phyloP scores from a whole-genome alignment of 2,888 invertebrate species.

The Gortyna flavago region DNA sequence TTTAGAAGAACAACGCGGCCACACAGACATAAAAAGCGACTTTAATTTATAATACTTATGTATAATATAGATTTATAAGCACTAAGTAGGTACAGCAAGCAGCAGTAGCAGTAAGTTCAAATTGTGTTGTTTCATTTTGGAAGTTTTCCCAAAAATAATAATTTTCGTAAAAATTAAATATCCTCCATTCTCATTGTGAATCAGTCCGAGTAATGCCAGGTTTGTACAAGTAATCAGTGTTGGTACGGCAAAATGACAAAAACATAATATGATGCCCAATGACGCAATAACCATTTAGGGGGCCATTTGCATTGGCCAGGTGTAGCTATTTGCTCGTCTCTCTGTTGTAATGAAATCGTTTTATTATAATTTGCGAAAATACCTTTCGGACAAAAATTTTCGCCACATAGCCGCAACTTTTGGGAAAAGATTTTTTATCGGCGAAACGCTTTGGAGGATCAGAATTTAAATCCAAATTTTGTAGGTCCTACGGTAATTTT shows the following conservation, averaged over 20 bases:
- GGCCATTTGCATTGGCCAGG: constrained; percentile 56
- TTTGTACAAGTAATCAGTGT: constrained; percentile 38
- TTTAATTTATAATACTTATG: too few species aligned
- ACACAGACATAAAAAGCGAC: too few species aligned
- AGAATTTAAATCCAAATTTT: neutral
- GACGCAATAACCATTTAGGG: constrained; percentile 53
- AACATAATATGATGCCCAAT: constrained; percentile 48
- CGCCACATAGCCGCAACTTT: constrained; percentile 15
- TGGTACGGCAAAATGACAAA: constrained; percentile 35
- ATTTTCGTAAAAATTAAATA: neutral
- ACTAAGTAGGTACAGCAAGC: neutral
- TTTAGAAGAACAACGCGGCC: too few species aligned
- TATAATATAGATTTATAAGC: neutral
- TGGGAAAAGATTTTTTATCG: neutral
- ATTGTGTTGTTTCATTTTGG: neutral
- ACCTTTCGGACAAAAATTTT: neutral
- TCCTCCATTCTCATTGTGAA: constrained; percentile 17
- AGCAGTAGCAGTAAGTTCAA: neutral
- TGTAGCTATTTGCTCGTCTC: constrained; percentile 41
- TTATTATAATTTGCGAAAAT: constrained; percentile 46
- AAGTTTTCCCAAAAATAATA: neutral
- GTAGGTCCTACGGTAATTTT: neutral
- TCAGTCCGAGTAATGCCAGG: constrained; percentile 21
- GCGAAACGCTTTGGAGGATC: neutral
- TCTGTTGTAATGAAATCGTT: constrained; percentile 47